Evolutionary conservation across 2,797 vertebrate genomes (phyloP).

Genomic region (Acomys russatus): DNA sequence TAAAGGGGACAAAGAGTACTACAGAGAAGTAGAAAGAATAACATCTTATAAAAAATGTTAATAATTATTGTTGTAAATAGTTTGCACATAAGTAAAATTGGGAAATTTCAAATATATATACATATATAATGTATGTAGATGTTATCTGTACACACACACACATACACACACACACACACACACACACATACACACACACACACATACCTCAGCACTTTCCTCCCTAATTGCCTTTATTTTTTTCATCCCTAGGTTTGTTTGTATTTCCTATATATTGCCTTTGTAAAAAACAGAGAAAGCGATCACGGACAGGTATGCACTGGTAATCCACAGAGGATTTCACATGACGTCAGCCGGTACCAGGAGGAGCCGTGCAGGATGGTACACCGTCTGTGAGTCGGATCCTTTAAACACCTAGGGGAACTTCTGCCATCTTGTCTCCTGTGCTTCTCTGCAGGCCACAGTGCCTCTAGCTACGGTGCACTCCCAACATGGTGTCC

Average conservation of each 20-base stretch:
- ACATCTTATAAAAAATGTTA: background rate
- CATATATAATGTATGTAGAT: no score
- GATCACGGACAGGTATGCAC: conserved; percentile 92
- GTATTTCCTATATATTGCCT: conserved; percentile 97
- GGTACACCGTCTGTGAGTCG: conserved; percentile 75
- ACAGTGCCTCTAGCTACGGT: conserved; percentile 85
- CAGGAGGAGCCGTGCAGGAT: conserved; percentile 79
- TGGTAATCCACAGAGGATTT: conserved; percentile 85
- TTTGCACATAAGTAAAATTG: conserved; percentile 7
- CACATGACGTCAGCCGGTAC: conserved; percentile 70
- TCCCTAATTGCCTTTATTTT: conserved; percentile 66
- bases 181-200: background rate
- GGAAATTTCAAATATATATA: background rate
- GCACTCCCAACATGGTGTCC: conserved; percentile 85
- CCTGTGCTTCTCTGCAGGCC: conserved; percentile 84
- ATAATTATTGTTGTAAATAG: conserved; percentile 9
- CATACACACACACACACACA: fast-evolving
- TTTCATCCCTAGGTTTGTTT: conserved; percentile 92
- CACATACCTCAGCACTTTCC: background rate
- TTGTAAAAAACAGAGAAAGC: conserved; percentile 98
- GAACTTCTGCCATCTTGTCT: conserved; percentile 77
- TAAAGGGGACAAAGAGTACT: background rate
- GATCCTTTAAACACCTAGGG: conserved; percentile 68
- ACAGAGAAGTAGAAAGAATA: background rate
- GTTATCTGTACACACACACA: background rate